Evolutionary conservation across 2,113 vertebrate species (phyloP).

Genomic region (Cardinalis cardinalis): DNA sequence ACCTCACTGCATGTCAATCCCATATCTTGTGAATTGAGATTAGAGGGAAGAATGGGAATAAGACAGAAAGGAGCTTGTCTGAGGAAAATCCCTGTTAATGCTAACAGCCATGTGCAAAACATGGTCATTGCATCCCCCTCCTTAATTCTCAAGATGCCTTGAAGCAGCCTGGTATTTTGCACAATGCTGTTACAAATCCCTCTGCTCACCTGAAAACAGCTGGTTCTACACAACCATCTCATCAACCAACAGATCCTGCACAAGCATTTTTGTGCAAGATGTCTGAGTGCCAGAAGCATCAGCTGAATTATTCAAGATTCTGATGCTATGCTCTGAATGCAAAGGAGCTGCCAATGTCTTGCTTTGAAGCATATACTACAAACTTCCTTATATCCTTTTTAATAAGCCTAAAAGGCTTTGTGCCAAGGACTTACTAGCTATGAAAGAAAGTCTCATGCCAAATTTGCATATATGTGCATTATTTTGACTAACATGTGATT

Average conservation of each 20-base stretch:
- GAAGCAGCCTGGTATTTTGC: not conserved
- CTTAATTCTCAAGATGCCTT: not conserved
- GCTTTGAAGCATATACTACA: not conserved
- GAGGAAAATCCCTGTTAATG: conserved; percentile 43
- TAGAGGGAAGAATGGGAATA: conserved; percentile 7
- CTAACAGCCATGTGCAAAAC: conserved; percentile 16
- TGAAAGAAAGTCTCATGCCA: not conserved
- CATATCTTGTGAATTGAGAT: not conserved
- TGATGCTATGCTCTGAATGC: not conserved
- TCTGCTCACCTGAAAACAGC: not conserved
- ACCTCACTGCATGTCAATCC: not conserved
- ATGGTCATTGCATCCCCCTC: not conserved
- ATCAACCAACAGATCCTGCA: not conserved
- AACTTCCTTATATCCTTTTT: not conserved
- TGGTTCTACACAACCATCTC: not conserved
- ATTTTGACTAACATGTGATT: not conserved
- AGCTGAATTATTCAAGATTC: not conserved
- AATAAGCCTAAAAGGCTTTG: not conserved
- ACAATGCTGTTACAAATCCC: not conserved
- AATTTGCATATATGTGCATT: not conserved
- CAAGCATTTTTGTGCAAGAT: not conserved
- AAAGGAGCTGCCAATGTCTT: not conserved
- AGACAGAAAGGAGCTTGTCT: not conserved
- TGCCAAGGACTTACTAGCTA: not conserved
- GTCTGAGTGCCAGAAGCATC: not conserved